Evolutionary conservation across 2,113 vertebrate species (phyloP).

Genomic region (Cichladusa arquata): DNA sequence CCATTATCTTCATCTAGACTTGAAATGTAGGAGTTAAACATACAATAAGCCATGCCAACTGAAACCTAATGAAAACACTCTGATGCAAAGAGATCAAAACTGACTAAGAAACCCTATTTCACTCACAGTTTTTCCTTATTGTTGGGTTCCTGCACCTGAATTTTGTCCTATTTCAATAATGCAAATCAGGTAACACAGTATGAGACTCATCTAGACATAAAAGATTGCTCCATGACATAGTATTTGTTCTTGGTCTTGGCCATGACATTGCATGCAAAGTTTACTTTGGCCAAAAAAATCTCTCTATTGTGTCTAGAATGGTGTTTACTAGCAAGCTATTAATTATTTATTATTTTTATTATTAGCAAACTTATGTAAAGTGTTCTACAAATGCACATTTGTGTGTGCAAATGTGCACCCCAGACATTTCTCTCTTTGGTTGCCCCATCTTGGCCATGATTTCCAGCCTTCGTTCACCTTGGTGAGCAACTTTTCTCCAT

Average conservation of each 20-base stretch:
- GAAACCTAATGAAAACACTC: neutral
- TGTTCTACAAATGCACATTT: neutral
- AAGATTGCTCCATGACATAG: neutral
- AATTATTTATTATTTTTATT: neutral
- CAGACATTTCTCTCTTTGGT: neutral
- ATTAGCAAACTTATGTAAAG: neutral
- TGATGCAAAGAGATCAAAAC: neutral
- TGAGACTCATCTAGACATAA: neutral
- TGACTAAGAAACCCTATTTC: neutral
- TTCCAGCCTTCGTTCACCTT: fast-evolving
- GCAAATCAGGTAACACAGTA: neutral
- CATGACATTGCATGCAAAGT: neutral
- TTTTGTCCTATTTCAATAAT: neutral
- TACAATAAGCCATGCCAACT: neutral
- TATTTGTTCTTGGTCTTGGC: neutral
- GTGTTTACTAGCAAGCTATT: neutral
- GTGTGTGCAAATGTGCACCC: neutral
- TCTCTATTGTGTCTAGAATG: neutral
- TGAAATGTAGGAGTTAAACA: fast-evolving
- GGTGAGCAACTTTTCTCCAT: neutral
- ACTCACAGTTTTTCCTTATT: neutral
- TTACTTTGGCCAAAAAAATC: neutral
- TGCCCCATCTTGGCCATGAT: neutral
- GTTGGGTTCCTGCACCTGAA: neutral
- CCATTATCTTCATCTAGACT: neutral